Base-by-base conservation (phyloP, 1,140 invertebrate species). In the Orussus abietinus region DNA sequence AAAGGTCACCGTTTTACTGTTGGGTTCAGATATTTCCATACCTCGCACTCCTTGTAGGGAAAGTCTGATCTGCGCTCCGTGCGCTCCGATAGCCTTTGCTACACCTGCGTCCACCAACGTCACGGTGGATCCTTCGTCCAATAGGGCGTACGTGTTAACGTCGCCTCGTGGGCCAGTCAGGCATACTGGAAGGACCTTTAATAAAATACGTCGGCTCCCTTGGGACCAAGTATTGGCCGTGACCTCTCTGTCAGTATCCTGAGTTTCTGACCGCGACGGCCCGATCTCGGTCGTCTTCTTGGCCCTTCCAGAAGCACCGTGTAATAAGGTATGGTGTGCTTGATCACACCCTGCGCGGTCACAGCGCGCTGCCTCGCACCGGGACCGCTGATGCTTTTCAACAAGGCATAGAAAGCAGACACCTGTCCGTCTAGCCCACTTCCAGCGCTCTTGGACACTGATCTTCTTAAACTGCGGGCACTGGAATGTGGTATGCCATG, bases 81-180 rank as follows among this genome's bases (percentile, higher is more conserved):
- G n/a, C 2, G 42, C 31, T 7, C 42, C 42, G 2, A 55, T 13
- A n/a, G 20, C 9, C 7, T 26, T 5, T 40, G 50, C 38, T 2
- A 45, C 18, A 10, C 33, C 28, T 7, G 18, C 5, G 28, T 55
- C 40, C 5, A 55, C 42, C 5, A 56, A 29, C 5, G 53, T 45
- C 2, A 39, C 38, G 1, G 47, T 51, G 1, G 51, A 56, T 5
- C 53, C 53, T 15, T 53, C 53, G 26, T 56, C 51, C 4, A 53
- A 21, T 7, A 56, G 29, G 2, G 50, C 53, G 18, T 32, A 50
- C 1, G 41, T 45, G 2, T 14, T 28, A 1, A 43, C 14, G 2
- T 6, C 20, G 20, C 13, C 28, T 5, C 14, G 12, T 2, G 19
- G 21, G 5, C 45, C 42, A 3, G 14, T n/a, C 13, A 53, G 3